phyloP scores from a whole-genome alignment of 2,888 invertebrate genomes.

The Biston stratarius region DNA sequence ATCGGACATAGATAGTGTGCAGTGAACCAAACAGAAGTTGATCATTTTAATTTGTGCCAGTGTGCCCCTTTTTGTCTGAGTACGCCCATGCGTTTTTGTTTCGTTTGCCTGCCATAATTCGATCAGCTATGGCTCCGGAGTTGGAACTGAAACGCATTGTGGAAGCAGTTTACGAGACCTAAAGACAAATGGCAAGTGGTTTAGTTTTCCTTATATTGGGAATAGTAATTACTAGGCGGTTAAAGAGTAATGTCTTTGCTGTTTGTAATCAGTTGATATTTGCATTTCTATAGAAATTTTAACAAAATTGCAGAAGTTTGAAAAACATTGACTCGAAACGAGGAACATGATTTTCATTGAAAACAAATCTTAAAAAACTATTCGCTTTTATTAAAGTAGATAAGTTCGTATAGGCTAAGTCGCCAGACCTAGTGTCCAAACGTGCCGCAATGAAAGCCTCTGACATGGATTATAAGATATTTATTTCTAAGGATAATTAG shows the following conservation, averaged over 20 bases:
- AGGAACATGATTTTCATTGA: too few relatives aligned
- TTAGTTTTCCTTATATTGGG: constrained; percentile 8
- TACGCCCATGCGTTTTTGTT: constrained; percentile 32
- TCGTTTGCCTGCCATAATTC: constrained; percentile 53
- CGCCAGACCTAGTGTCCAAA: too few relatives aligned
- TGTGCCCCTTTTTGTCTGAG: constrained; percentile 1
- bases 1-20: too few relatives aligned
- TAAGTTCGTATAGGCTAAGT: too few relatives aligned
- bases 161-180: constrained; percentile 31
- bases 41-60: background rate
- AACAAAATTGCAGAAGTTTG: background rate
- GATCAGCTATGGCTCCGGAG: constrained; percentile 52
- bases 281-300: background rate
- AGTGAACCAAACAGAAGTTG: too few relatives aligned
- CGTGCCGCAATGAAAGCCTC: too few relatives aligned
- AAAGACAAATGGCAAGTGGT: constrained; percentile 12
- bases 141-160: constrained; percentile 42
- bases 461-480: too few relatives aligned
- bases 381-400: too few relatives aligned
- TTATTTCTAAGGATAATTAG: too few relatives aligned
- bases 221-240: constrained; percentile 11
- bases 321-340: too few relatives aligned
- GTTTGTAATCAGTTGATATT: background rate
- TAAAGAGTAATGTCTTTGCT: background rate
- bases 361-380: too few relatives aligned